Base-by-base conservation (phyloP, 2,797 vertebrate species). In the Acrossocheilus fasciatus region DNA sequence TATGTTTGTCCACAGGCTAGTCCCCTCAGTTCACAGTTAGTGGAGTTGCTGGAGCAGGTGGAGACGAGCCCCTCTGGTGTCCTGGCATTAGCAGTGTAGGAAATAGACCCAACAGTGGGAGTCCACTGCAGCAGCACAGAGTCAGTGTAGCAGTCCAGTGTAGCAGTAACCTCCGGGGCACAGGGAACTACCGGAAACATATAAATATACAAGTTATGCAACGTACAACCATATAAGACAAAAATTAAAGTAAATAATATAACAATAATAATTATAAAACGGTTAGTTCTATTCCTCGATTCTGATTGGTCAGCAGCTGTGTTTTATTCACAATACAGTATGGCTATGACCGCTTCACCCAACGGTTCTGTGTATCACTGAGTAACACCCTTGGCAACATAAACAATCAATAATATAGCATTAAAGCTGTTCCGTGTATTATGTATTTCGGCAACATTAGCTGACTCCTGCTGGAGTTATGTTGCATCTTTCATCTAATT, bases 1-100 rank as follows among this genome's bases (percentile, higher is more conserved):
- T 95, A 95, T 2, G 9, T 89, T 75, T 93, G 91, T 4, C 95
- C 92, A 39, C 96, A 96, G 64, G 82, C 83, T 84, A 96, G 92
- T 15, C 81, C 72, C 10, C 1, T 10, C 6, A 96, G 88, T 89
- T 95, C 91, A 66, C 95, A 96, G 91, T 92, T 91, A 72, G 93
- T 95, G 81, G 72, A 4, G 88, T 91, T 95, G 83, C 93, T 87
- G 39, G 1, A 86, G 90, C 95, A 95, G 90, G 68, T 91, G 73
- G 91, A 92, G 17, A 52, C n/a, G 1, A 89, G 75, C 14, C 91
- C 90, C 0, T 34, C 39, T 0, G 89, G 34, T 6, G 92, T 80
- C 1, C 0, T 50, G 34, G 94, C 95, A 10, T 86, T 88, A 7
- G 91, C 93, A 0, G 34, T 93, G 93, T 95, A 96, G 73, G 52